Percentiles rank a stretch among this genome's conserved stretches.
These are phyloP conservation scores for Sarcophilus harrisii DNA, from an alignment of 2,797 vertebrate genomes.

Conservation along the genomic window DNA sequence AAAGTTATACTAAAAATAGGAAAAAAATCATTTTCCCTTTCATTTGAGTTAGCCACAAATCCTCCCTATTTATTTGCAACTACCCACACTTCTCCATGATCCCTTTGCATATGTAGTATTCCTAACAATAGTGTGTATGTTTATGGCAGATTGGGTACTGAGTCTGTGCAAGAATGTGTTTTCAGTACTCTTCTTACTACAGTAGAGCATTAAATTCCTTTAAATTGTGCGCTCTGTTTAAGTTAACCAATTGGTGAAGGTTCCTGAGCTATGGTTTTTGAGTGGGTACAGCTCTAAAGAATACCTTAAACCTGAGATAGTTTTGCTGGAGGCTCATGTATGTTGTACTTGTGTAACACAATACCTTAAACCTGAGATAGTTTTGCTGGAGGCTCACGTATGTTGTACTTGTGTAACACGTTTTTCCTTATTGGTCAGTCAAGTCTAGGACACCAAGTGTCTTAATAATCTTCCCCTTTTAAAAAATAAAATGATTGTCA, in stretches of 20 bases:
- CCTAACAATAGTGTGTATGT: neutral
- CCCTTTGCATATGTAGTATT: neutral
- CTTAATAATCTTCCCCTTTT: neutral
- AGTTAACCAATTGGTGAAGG: neutral
- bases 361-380: neutral
- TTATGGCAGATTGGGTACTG: neutral
- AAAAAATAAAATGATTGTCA: neutral
- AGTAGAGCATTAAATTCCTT: neutral
- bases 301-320: neutral
- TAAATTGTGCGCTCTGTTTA: neutral
- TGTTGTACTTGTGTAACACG: neutral
- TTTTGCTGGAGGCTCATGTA: neutral
- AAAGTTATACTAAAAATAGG: too few relatives aligned
- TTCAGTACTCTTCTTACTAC: neutral
- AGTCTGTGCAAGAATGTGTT: neutral
- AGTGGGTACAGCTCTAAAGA: neutral
- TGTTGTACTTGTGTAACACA: neutral
- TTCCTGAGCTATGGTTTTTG: neutral
- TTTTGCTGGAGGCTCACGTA: neutral
- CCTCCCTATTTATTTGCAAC: neutral
- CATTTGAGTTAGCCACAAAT: neutral
- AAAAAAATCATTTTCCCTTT: neutral
- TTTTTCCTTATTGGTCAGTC: neutral
- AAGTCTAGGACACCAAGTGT: neutral
- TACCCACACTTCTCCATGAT: neutral